Conservation (phyloP, 2,888 invertebrate species). For the Meliscaeva auricollis region DNA sequence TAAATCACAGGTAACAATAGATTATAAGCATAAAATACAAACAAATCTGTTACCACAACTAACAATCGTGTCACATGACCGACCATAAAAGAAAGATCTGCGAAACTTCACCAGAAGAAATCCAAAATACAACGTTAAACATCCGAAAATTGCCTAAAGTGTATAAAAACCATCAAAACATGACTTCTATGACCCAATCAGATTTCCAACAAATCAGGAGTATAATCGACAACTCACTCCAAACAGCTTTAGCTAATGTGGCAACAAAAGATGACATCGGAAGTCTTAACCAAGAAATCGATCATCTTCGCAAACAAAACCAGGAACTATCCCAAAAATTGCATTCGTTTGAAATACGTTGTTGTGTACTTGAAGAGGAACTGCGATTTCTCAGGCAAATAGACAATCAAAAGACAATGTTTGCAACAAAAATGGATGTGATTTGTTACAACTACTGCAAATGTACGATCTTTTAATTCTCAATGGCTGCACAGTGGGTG, state of each 20-base stretch:
- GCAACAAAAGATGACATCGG: conserved; percentile 10
- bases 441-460: neutral
- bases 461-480: neutral
- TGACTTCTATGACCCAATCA: conserved; percentile 16
- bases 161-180: conserved; percentile 3
- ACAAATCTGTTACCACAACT: neutral
- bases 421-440: neutral
- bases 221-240: conserved; percentile 2
- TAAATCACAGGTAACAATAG: conserved; percentile 6
- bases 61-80: conserved; percentile 4
- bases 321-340: neutral
- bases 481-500: neutral
- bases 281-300: conserved; percentile 18
- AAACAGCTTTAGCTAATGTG: conserved; percentile 3
- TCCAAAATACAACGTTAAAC: neutral
- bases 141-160: neutral
- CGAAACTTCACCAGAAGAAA: neutral
- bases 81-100: neutral
- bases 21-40: neutral
- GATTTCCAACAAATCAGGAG: conserved; percentile 17
- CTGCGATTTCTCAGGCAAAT: neutral
- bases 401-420: neutral
- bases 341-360: conserved; percentile 12
- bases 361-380: neutral
- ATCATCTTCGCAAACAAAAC: conserved; percentile 7